Evolutionary conservation across 2,113 vertebrate species (phyloP), one percentile per base, ranked within the genome.

Genomic region (Lamprotornis superbus): DNA sequence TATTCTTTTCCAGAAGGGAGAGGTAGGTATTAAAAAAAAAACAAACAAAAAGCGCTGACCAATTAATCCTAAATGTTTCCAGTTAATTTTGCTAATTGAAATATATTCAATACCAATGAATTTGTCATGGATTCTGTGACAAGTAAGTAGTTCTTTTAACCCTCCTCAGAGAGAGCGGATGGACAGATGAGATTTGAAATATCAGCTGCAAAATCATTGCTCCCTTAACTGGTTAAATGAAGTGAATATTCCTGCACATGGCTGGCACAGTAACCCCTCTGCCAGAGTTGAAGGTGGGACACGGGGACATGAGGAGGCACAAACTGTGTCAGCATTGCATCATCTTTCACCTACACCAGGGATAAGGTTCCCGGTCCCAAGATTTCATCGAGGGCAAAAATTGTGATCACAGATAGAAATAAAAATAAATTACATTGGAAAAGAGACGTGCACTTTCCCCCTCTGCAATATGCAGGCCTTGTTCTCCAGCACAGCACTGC

Each of bases 311-410:
- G 11, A 93, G 87, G 90, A 49, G 19, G 78, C 52, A 93, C 82
- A 73, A 95, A 75, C 77, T 8, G 10, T 90, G 91, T 90, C 92
- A 95, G 76, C 91, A 97, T 97, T 84, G 97, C 95, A 89, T 97
- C 96, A 97, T 77, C 86, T 92, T 95, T 95, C 95, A 96, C 96
- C 96, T 95, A 89, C 5, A 4, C 88, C 84, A 74, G 83, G 87
- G 73, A 85, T 97, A 97, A 90, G 83, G 92, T 92, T 97, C 96
- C 88, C 0, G 28, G 95, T 79, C 95, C 94, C 87, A 83, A 97
- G 97, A 93, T 94, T 97, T 97, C 97, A 95, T 90, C 8, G 23
- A 97, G 96, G 96, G 97, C 97, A 98, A 97, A 97, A 97, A 95
- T 21, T 87, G 87, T 67, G 96, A 95, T 97, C 96, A 94, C 75